A percentile compares a stretch with the other conserved stretches of the same genome.
These are phyloP conservation scores for Falcunculus frontatus DNA, from an alignment of 2,113 vertebrate species.

Conservation along the genomic window DNA sequence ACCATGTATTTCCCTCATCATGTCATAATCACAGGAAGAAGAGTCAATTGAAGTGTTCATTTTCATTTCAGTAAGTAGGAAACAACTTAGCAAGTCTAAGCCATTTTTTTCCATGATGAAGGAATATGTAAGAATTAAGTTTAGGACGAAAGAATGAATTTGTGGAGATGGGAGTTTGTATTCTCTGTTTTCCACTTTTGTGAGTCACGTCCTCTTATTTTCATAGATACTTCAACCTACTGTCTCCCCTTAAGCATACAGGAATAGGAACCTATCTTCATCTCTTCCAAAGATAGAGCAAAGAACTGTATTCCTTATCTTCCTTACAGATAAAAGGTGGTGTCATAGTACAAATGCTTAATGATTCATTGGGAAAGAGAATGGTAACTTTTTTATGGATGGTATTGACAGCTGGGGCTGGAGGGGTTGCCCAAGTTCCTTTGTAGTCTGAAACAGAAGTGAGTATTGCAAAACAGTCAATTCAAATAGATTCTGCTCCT, in stretches of 20 bases:
- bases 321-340: not conserved
- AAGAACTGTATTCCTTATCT: not conserved
- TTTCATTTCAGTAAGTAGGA: not conserved
- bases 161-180: not conserved
- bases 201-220: not conserved
- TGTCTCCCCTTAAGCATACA: not conserved
- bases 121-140: not conserved
- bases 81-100: not conserved
- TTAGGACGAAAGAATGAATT: not conserved
- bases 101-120: not conserved
- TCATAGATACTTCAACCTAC: not conserved
- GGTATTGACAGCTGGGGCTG: not conserved
- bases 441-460: not conserved
- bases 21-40: not conserved
- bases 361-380: not conserved
- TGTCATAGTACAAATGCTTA: not conserved
- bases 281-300: not conserved
- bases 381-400: not conserved
- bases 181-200: not conserved
- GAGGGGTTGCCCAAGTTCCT: not conserved
- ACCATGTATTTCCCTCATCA: accelerated
- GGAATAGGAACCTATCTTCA: not conserved
- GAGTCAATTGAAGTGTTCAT: not conserved
- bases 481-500: not conserved
- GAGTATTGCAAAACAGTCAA: not conserved